These are phyloP conservation scores for Leuciscus waleckii DNA, from an alignment of 2,797 vertebrate species.

Conservation along the genomic window DNA sequence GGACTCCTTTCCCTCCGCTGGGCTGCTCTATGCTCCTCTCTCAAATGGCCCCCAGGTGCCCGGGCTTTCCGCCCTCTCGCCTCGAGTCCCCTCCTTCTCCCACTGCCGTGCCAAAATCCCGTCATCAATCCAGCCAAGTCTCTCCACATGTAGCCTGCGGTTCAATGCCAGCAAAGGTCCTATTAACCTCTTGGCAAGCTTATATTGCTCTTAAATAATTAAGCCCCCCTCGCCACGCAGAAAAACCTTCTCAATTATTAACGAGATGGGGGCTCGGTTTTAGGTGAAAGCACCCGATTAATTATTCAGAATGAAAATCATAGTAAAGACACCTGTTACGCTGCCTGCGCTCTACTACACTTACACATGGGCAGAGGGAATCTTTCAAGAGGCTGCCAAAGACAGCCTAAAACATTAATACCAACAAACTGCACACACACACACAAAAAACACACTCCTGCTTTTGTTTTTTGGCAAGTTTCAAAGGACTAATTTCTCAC, in stretches of 20 bases:
- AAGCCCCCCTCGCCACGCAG: constrained; percentile 68
- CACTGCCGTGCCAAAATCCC: constrained; percentile 40
- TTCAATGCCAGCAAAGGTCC: constrained; percentile 73
- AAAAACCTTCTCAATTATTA: constrained; percentile 80
- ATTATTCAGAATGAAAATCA: constrained; percentile 78
- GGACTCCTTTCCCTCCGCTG: neutral
- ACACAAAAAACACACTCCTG: neutral
- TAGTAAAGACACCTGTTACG: constrained; percentile 81
- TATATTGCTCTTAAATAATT: constrained; percentile 85
- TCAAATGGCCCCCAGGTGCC: constrained; percentile 22
- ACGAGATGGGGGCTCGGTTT: constrained; percentile 73
- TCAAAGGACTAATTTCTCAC: neutral
- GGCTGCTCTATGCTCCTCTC: neutral
- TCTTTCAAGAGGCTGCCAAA: neutral
- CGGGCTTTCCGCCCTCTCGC: neutral
- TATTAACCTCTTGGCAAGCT: constrained; percentile 80
- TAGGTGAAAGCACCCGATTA: constrained; percentile 76
- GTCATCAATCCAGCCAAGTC: constrained; percentile 41
- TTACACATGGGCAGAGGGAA: neutral
- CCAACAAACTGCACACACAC: neutral
- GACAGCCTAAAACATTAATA: neutral
- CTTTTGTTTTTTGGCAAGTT: neutral
- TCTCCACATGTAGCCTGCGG: constrained; percentile 55
- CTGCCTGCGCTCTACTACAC: neutral
- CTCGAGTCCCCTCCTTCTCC: constrained; percentile 59